A percentile compares a stretch with the other conserved stretches of the same genome.
phyloP scores from a whole-genome alignment of 2,113 vertebrate genomes.

The Hemibagrus wyckioides region DNA sequence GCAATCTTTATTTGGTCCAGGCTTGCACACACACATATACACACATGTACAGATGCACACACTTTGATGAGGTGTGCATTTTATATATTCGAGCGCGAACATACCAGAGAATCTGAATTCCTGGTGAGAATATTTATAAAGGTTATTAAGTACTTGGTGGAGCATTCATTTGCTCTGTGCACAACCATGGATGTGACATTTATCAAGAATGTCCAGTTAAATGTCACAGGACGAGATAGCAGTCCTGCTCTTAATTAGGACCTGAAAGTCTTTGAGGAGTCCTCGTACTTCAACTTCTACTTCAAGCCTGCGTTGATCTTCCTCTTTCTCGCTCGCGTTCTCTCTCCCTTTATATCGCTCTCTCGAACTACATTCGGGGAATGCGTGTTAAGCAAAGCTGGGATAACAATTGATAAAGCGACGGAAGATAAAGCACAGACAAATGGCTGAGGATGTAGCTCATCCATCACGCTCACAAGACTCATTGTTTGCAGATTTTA shows the following conservation, averaged over 20 bases:
- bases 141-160: conserved; percentile 78
- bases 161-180: conserved; percentile 73
- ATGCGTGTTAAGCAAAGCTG: conserved; percentile 70
- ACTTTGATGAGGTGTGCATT: conserved; percentile 63
- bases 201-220: conserved; percentile 68
- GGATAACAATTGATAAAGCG: conserved; percentile 72
- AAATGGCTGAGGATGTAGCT: conserved; percentile 76
- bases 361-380: conserved; percentile 53
- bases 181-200: conserved; percentile 77
- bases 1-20: not conserved
- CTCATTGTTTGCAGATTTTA: conserved; percentile 78
- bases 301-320: conserved; percentile 66
- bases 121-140: conserved; percentile 75
- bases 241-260: conserved; percentile 69
- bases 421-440: conserved; percentile 71
- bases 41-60: conserved; percentile 30
- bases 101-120: conserved; percentile 73
- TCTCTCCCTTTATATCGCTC: conserved; percentile 47
- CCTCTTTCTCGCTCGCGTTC: conserved; percentile 29
- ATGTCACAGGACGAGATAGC: conserved; percentile 72
- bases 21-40: not conserved
- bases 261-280: conserved; percentile 69
- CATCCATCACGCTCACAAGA: conserved; percentile 70
- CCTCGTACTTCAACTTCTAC: conserved; percentile 66
- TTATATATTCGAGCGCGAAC: conserved; percentile 63